phyloP scores from a whole-genome alignment of 2,797 vertebrate genomes.

The Oceanodroma leucorhoa region DNA sequence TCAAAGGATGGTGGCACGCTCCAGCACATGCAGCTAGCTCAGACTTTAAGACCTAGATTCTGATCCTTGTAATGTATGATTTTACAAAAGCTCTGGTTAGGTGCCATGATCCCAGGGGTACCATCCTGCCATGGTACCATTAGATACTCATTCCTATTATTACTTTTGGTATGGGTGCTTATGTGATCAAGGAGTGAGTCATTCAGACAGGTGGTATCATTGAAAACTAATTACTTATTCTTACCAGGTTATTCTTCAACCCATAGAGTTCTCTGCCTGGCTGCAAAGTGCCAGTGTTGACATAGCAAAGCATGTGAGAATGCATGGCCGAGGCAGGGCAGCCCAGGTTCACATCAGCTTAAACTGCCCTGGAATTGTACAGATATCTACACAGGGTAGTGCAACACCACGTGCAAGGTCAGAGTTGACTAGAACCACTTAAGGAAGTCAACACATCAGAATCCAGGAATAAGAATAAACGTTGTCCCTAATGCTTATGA shows the following conservation, averaged over 20 bases:
- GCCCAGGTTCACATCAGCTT: neutral
- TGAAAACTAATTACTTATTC: neutral
- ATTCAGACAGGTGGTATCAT: neutral
- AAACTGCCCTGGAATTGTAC: neutral
- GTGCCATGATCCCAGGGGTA: neutral
- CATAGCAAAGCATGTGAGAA: neutral
- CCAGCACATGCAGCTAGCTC: neutral
- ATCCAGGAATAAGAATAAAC: neutral
- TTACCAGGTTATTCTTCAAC: neutral
- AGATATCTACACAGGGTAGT: neutral
- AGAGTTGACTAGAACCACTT: neutral
- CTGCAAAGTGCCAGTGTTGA: neutral
- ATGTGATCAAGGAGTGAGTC: neutral
- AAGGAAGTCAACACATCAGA: neutral
- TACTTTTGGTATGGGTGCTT: neutral
- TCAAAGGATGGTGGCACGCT: neutral
- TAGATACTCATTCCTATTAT: neutral
- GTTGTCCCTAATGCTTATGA: neutral
- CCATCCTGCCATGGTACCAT: neutral
- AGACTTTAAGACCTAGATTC: neutral
- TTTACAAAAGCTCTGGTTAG: neutral
- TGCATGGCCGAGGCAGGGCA: neutral
- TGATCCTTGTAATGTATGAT: neutral
- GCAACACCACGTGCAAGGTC: neutral
- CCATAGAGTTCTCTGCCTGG: neutral